These are phyloP conservation scores for Cerastoderma edule DNA, from an alignment of 2,888 invertebrate species.

Conservation along the genomic window DNA sequence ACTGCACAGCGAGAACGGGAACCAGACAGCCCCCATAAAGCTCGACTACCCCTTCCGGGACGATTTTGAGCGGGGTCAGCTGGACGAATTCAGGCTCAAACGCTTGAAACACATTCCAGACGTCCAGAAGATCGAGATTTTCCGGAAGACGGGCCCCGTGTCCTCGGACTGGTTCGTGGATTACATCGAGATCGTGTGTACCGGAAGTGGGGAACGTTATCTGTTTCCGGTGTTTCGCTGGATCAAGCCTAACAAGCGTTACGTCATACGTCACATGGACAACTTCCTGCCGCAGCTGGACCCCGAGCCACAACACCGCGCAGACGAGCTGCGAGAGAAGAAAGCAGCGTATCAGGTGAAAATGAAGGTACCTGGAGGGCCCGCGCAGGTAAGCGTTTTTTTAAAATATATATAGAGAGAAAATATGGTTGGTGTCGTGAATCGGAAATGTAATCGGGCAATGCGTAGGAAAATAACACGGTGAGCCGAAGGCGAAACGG, in stretches of 20 bases:
- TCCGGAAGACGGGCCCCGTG: slow-evolving; percentile 80
- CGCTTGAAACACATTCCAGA: slow-evolving; percentile 45
- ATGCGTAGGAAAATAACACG: no score
- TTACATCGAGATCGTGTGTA: slow-evolving; percentile 71
- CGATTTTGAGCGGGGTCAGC: slow-evolving; percentile 81
- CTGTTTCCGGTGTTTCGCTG: slow-evolving; percentile 83
- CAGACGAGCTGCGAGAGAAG: slow-evolving; percentile 81
- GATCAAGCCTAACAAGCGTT: slow-evolving; percentile 80
- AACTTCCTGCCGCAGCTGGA: slow-evolving; percentile 83
- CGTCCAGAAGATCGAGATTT: slow-evolving; percentile 79
- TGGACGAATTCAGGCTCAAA: slow-evolving; percentile 76
- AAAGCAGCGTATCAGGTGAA: slow-evolving; percentile 69
- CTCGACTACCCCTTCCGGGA: slow-evolving; percentile 79
- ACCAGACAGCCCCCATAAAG: slow-evolving; percentile 73
- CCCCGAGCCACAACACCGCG: slow-evolving; percentile 77
- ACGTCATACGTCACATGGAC: slow-evolving; percentile 81
- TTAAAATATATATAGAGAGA: no score
- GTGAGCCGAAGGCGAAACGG: no score
- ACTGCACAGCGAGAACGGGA: slow-evolving; percentile 80
- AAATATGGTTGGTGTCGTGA: no score
- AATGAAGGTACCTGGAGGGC: slow-evolving; percentile 61
- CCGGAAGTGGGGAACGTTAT: slow-evolving; percentile 58
- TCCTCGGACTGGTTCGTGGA: slow-evolving; percentile 83
- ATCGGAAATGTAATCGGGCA: no score
- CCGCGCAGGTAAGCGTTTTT: slow-evolving; percentile 62